These are phyloP conservation scores for Nemoura dubitans DNA, from an alignment of 2,888 invertebrate species.

Conservation along the genomic window DNA sequence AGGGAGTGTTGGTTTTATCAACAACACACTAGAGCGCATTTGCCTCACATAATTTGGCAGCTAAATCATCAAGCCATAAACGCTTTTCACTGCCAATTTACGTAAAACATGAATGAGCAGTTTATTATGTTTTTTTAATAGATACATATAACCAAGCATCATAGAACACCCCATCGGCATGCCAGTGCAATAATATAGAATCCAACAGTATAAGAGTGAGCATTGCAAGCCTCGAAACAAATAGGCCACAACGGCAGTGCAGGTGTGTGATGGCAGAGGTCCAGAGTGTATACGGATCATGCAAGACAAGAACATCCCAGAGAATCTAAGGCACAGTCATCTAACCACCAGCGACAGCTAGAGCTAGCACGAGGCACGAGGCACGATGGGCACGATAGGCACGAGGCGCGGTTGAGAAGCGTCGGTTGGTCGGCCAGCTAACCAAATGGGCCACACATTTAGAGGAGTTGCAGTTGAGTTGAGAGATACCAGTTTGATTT, in stretches of 20 bases:
- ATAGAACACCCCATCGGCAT: slow-evolving; percentile 34
- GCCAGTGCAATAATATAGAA: slow-evolving; percentile 15
- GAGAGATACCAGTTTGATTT: neutral
- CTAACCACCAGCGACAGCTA: neutral
- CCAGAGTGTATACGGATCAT: slow-evolving; percentile 19
- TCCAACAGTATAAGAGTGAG: slow-evolving; percentile 27
- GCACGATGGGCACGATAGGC: too few relatives aligned
- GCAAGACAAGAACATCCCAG: slow-evolving; percentile 37
- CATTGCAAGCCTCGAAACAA: slow-evolving; percentile 22
- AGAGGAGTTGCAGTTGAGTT: neutral
- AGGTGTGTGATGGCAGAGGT: slow-evolving; percentile 37
- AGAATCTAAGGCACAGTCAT: neutral
- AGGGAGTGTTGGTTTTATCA: neutral
- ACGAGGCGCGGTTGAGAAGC: neutral
- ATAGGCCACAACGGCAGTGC: slow-evolving; percentile 17
- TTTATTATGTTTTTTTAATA: neutral
- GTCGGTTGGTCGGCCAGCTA: too few relatives aligned
- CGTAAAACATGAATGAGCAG: neutral
- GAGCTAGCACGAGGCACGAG: too few relatives aligned
- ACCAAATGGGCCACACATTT: too few relatives aligned
- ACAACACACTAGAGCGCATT: neutral
- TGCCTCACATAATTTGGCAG: neutral
- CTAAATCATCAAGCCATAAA: neutral
- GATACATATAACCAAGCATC: slow-evolving; percentile 19
- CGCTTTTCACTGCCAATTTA: slow-evolving; percentile 5